Evolutionary conservation across 1,140 invertebrate species (phyloP), one percentile per base, ranked within the genome.

Genomic region (Babylonia areolata): DNA sequence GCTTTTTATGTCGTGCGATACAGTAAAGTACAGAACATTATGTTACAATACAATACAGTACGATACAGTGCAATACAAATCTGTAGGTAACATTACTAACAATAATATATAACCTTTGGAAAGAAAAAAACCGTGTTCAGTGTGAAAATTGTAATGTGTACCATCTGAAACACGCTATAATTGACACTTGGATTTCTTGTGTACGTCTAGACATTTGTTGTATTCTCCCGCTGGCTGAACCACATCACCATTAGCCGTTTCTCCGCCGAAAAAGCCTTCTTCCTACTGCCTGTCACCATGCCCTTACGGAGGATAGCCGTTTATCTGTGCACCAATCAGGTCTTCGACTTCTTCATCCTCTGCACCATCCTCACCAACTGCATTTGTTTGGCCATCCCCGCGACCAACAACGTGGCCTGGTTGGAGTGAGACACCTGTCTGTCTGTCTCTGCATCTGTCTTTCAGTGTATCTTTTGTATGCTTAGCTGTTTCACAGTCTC

Each of bases 181-280:
- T n/a, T n/a, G n/a, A n/a, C n/a, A n/a, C n/a, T n/a, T n/a, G n/a
- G n/a, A n/a, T n/a, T n/a, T n/a, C n/a, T n/a, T n/a, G n/a, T n/a
- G n/a, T n/a, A n/a, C n/a, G n/a, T n/a, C n/a, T n/a, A 99, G 98
- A 98, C 98, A 71, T 99, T 99, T 95, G 98, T 98, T 94, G 97
- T 99, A 93, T 97, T 99, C 77, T 98, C 97, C 31, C 98, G 98
- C 93, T 95, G 97, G 90, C 98, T 98, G 94, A 96, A 97, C 79
- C 98, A 98, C 94, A 98, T 98, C 94, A 98, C 98, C 95, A 98
- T 99, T 91, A 97, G 98, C 94, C 96, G 98, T 88, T 99, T 98
- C 95, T 98, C 97, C 71, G 97, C 98, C 46, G 97, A 97, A 17
- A 96, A 96, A 87, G 97, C 98, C 58, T 96, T 98, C 92, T 98